Base-by-base conservation (phyloP, 2,888 invertebrate species). In the Oxyteleia sp. region DNA sequence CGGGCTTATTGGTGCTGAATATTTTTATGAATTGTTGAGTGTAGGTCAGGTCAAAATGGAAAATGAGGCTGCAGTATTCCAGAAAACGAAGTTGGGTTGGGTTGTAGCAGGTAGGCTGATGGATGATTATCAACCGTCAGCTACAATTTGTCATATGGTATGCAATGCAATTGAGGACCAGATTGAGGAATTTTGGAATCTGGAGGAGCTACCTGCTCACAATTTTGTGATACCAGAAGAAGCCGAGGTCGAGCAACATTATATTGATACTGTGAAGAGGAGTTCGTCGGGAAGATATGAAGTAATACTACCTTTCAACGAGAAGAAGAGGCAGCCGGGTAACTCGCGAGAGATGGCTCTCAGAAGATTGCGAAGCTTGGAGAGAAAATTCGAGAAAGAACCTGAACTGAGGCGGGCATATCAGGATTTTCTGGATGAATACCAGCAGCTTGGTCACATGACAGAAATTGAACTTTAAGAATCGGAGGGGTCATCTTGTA, bases 61-160 rank as follows among this genome's bases (percentile, higher is more conserved):
- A 2, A 32, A 53, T 45, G 41, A 45, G 8, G 29, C 68, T 13
- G 23, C 63, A 55, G 32, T 84, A 3, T 47, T 84, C 11, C 84
- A 84, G 47, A 84, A 82, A 53, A 81, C 84, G 7, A 51, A 55
- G 8, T 35, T 85, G 0, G 82, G 85, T 2, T 83, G 85, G 85
- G 43, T 85, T 8, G 35, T 79, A 5, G 23, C 79, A 13, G 66
- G 76, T 18, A 10, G 45, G 38, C 45, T 11, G 18, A 47, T 18
- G 5, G 23, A 23, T 23, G 23, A 4, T 23, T 23, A 23, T 23
- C 26, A n/a, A n/a, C n/a, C n/a, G n/a, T n/a, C 20, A 16, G 1
- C 10, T 18, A 47, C 16, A 18, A 47, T 18, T 47, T 47, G 10
- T 16, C 8, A 45, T 26, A n/a, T n/a, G n/a, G n/a, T n/a, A n/a